Conservation (phyloP, 2,113 vertebrate genomes). For the Mohoua ochrocephala region DNA sequence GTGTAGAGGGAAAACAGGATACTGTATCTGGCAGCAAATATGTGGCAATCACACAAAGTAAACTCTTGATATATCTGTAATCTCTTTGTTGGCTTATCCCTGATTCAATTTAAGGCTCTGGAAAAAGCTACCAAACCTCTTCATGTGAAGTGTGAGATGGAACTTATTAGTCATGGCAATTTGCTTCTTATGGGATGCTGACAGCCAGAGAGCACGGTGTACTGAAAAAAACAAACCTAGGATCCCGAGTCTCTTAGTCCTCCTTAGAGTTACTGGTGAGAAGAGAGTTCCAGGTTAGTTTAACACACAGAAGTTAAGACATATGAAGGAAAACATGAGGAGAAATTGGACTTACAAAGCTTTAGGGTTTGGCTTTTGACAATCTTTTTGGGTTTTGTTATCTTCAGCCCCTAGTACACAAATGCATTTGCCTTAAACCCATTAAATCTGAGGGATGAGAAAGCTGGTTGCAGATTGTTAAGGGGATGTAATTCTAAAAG, state of each 20-base stretch:
- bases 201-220: not conserved
- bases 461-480: not conserved
- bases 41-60: constrained; percentile 60
- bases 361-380: not conserved
- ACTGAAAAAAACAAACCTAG: not conserved
- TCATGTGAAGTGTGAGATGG: constrained; percentile 28
- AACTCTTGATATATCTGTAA: constrained; percentile 65
- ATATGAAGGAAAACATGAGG: not conserved
- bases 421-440: not conserved
- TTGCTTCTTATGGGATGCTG: not conserved
- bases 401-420: not conserved
- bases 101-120: constrained; percentile 50
- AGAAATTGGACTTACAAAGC: not conserved
- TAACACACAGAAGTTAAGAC: not conserved
- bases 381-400: not conserved
- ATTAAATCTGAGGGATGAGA: not conserved
- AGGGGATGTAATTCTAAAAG: not conserved
- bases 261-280: not conserved
- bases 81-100: constrained; percentile 57
- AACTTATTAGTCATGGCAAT: constrained; percentile 42
- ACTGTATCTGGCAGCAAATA: constrained; percentile 57
- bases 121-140: constrained; percentile 63
- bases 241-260: not conserved
- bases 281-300: not conserved
- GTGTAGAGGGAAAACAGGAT: constrained; percentile 63